Evolutionary conservation across 2,113 vertebrate species (phyloP).

Genomic region (Actenoides hombroni): DNA sequence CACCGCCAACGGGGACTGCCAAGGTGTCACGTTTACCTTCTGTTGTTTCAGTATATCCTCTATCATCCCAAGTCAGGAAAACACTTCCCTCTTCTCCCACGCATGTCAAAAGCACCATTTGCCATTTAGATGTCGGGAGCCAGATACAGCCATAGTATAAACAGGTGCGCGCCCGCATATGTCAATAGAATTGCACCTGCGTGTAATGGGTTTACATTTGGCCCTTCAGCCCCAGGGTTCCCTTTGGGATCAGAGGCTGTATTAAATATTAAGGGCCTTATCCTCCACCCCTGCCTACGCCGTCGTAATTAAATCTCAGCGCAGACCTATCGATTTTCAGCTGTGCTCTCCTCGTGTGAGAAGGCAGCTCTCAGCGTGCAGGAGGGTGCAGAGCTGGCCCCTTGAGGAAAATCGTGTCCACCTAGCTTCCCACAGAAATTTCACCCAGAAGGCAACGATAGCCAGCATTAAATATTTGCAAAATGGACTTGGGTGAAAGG

Average conservation of each 20-base stretch:
- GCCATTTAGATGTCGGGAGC: slow-evolving; percentile 21
- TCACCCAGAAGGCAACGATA: background rate
- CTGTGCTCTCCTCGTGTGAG: background rate
- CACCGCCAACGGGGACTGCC: background rate
- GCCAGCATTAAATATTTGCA: background rate
- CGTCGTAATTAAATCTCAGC: slow-evolving; percentile 45
- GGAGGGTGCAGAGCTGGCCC: background rate
- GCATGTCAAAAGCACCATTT: slow-evolving; percentile 7
- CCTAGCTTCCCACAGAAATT: background rate
- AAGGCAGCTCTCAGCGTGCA: background rate
- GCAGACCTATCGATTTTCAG: slow-evolving; percentile 31
- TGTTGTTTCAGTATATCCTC: background rate
- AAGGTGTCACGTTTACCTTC: slow-evolving; percentile 19
- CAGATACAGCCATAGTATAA: background rate
- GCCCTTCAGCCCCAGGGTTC: slow-evolving; percentile 28
- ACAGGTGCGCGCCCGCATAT: slow-evolving; percentile 18
- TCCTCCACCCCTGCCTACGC: slow-evolving; percentile 25
- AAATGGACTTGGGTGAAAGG: background rate
- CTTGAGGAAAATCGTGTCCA: background rate
- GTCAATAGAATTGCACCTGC: slow-evolving; percentile 51
- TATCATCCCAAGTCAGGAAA: background rate
- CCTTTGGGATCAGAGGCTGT: slow-evolving; percentile 10
- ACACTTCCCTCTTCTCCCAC: background rate
- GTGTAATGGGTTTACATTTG: slow-evolving; percentile 52
- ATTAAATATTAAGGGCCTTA: slow-evolving; percentile 65